These are phyloP conservation scores for Ctenopoma kingsleyae DNA, from an alignment of 2,797 vertebrate species.

Conservation along the genomic window DNA sequence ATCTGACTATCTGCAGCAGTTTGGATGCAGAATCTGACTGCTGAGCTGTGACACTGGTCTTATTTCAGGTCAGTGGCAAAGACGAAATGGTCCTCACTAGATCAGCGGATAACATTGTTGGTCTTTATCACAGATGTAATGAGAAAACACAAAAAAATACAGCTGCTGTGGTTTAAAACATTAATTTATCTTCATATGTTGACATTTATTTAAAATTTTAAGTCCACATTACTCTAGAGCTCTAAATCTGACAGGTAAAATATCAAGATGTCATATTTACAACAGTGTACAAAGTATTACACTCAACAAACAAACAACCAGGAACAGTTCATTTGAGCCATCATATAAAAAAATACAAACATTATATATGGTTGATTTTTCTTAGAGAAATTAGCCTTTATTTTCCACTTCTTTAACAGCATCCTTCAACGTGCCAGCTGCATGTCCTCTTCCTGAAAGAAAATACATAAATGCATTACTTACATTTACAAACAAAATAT, in stretches of 20 bases:
- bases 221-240: not conserved
- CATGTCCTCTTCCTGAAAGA: constrained; percentile 43
- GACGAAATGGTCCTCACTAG: not conserved
- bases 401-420: constrained; percentile 12
- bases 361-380: not conserved
- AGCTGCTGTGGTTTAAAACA: constrained; percentile 23
- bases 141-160: constrained; percentile 1
- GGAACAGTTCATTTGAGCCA: not conserved
- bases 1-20: accelerated
- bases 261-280: not conserved
- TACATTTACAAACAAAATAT: too few species aligned
- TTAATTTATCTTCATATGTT: constrained; percentile 6
- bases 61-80: constrained; percentile 19
- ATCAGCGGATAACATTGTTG: constrained; percentile 1
- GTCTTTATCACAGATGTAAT: not conserved
- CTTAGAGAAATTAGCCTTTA: constrained; percentile 1
- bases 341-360: not conserved
- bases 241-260: not conserved
- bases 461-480: not conserved
- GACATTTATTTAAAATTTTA: not conserved
- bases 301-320: not conserved
- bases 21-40: not conserved
- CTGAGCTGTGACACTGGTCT: not conserved
- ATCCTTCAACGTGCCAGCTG: not conserved
- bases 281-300: not conserved